Conservation (phyloP, 2,113 vertebrate genomes). For the zebrafish (Danio rerio) region GRCz12tu NC_133191.1:17410501-17411000, state of each 20-base stretch:
- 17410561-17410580: too few relatives aligned
- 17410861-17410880: not conserved
- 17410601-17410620: not conserved
- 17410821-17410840: not conserved
- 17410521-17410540: too few relatives aligned
- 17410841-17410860: conserved; percentile 9
- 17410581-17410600: too few relatives aligned
- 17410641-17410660: not conserved
- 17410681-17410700: not conserved
- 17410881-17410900: not conserved
- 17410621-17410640: not conserved
- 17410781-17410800: too few relatives aligned
- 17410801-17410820: not conserved
- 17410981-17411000: not conserved
- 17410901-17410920: not conserved
- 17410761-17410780: not conserved
- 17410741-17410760: not conserved
- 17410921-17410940: not conserved
- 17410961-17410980: not conserved
- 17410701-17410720: not conserved
- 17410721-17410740: conserved; percentile 1
- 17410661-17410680: not conserved
- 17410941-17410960: not conserved
- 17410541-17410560: too few relatives aligned
- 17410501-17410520: too few relatives aligned